Evolutionary conservation across 2,113 vertebrate species (phyloP).

Genomic region (Balaenoptera acutorostrata): DNA sequence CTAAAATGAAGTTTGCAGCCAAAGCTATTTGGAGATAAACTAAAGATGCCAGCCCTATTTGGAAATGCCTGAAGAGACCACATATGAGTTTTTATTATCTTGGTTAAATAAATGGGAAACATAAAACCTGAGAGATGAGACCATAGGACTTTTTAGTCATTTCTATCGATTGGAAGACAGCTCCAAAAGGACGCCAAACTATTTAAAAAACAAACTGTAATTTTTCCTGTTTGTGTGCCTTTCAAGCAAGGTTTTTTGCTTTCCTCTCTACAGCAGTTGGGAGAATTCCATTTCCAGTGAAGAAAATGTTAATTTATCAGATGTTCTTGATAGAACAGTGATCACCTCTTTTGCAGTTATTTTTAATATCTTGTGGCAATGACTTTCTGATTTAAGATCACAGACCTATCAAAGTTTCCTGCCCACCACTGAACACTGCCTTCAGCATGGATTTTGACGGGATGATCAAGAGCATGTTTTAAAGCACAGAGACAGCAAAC

Average conservation of each 20-base stretch:
- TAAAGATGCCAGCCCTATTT: neutral
- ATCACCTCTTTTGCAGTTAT: neutral
- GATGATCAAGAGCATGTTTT: neutral
- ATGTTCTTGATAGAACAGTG: neutral
- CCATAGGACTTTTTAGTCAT: slow-evolving; percentile 39
- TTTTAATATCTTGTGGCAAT: neutral
- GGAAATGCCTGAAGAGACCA: slow-evolving; percentile 46
- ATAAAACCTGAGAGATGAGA: slow-evolving; percentile 46
- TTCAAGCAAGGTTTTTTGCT: neutral
- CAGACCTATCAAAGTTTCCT: neutral
- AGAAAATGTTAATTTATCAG: neutral
- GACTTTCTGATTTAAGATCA: neutral
- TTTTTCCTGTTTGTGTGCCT: neutral
- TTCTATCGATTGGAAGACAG: slow-evolving; percentile 53
- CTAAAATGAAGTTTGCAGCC: slow-evolving; percentile 18
- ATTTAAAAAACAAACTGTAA: slow-evolving; percentile 48
- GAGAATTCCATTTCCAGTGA: slow-evolving; percentile 28
- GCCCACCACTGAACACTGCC: neutral
- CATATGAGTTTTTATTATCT: slow-evolving; percentile 38
- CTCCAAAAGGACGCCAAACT: neutral
- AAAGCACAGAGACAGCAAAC: neutral
- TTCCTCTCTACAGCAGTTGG: neutral
- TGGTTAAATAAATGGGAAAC: slow-evolving; percentile 53
- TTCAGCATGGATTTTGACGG: neutral
- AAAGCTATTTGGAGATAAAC: neutral